Percentiles rank a stretch among this genome's conserved stretches.
These are phyloP conservation scores for Lamellibrachia satsuma DNA, from an alignment of 2,888 invertebrate genomes.

Conservation along the genomic window DNA sequence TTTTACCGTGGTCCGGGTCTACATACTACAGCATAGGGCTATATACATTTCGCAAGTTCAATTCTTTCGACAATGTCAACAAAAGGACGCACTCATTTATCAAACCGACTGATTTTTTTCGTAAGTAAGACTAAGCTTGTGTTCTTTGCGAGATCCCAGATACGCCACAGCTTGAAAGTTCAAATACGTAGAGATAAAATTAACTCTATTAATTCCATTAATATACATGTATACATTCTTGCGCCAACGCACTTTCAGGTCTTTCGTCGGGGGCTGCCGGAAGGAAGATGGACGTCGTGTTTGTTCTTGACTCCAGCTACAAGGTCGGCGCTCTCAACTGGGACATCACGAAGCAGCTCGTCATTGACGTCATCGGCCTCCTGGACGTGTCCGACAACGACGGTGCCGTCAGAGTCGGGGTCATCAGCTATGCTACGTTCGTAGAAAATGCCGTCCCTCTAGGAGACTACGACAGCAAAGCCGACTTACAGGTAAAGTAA, in stretches of 20 bases:
- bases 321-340: not conserved
- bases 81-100: no score
- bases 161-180: no score
- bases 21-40: no score
- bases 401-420: not conserved
- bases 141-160: no score
- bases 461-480: not conserved
- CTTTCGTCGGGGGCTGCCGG: not conserved
- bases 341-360: slow-evolving; percentile 9
- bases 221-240: not conserved
- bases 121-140: no score
- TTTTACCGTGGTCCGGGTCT: no score
- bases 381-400: not conserved
- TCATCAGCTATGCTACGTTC: not conserved
- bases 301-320: not conserved
- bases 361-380: not conserved
- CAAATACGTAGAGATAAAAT: no score
- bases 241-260: not conserved
- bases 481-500: not conserved
- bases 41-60: no score
- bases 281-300: not conserved
- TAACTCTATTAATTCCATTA: no score
- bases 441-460: not conserved
- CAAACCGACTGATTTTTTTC: no score
- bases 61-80: no score